Percentiles rank a stretch among this genome's conserved stretches.
Conservation (phyloP, 2,113 vertebrate species). For the Platysternon megacephalum region DNA sequence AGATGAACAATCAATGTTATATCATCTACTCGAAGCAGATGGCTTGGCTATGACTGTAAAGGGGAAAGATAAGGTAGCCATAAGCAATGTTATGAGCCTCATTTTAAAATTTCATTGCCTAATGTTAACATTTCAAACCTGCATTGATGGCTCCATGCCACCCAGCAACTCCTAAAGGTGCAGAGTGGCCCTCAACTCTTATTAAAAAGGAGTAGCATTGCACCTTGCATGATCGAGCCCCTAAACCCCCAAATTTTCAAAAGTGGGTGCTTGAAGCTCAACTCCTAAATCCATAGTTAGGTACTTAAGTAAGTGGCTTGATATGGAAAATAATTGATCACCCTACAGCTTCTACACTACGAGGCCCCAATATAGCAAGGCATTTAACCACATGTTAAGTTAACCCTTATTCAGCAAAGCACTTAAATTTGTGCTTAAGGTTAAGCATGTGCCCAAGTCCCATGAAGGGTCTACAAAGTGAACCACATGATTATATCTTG, state of each 20-base stretch:
- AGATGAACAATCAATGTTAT: conserved; percentile 79
- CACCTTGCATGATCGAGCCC: conserved; percentile 50
- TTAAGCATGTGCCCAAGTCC: not conserved
- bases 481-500: not conserved
- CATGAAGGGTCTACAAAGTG: not conserved
- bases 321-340: conserved; percentile 5
- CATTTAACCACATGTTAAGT: conserved; percentile 3
- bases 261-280: conserved; percentile 17
- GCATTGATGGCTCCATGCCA: not conserved
- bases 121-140: not conserved
- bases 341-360: not conserved
- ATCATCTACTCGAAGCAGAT: conserved; percentile 79
- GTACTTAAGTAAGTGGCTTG: conserved; percentile 26
- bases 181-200: conserved; percentile 20
- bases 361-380: conserved; percentile 37
- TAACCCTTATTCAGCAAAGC: not conserved
- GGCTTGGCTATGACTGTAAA: conserved; percentile 78
- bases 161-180: conserved; percentile 9
- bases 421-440: not conserved
- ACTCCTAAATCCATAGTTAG: conserved; percentile 9
- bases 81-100: conserved; percentile 14
- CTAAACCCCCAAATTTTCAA: not conserved
- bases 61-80: conserved; percentile 78
- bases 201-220: not conserved
- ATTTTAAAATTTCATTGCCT: not conserved